Conservation (phyloP, 2,797 vertebrate species). For the Emys orbicularis region DNA sequence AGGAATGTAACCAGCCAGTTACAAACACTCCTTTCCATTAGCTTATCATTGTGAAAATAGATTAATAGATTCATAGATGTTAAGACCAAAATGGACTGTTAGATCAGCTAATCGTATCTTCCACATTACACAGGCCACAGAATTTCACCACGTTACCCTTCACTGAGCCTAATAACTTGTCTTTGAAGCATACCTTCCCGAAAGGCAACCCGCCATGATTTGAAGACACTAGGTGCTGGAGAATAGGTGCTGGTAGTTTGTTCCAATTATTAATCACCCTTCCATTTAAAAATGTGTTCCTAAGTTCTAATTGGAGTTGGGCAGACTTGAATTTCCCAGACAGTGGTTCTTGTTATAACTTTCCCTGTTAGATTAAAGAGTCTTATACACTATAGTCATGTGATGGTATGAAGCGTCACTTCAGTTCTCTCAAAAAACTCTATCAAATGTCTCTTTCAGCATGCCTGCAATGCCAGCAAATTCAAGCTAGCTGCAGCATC, state of each 20-base stretch:
- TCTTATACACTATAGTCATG: neutral
- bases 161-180: neutral
- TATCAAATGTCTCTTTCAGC: neutral
- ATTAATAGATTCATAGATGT: neutral
- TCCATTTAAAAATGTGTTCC: neutral
- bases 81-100: neutral
- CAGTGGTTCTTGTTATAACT: neutral
- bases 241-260: neutral
- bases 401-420: neutral
- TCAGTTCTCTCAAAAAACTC: neutral
- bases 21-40: neutral
- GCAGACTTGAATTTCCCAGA: neutral
- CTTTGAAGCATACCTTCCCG: neutral
- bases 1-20: neutral
- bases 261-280: neutral
- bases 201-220: neutral
- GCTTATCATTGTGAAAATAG: neutral
- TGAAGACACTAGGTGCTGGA: neutral
- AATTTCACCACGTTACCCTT: neutral
- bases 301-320: neutral
- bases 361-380: neutral
- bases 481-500: neutral
- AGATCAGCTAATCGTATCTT: neutral
- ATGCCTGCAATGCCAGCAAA: neutral
- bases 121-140: neutral